Evolutionary conservation across 2,113 vertebrate species (phyloP), one percentile per base, ranked within the genome.

Genomic region (Eublepharis macularius): DNA sequence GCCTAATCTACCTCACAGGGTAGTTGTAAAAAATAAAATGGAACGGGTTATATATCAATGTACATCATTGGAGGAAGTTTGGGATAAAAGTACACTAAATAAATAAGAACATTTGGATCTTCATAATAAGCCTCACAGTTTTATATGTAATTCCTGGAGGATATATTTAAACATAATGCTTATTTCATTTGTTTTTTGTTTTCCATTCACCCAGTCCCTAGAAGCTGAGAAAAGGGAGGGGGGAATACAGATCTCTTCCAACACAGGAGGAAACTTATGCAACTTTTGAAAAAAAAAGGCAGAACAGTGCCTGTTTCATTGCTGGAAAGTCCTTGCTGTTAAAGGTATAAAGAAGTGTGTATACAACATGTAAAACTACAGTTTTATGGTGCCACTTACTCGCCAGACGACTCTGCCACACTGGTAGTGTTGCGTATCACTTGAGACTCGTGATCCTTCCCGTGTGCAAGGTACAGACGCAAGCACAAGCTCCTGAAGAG

Each of bases 341-440:
- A 0, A 0, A 19, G 11, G 34, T 43, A 54, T 2, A 0, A 47
- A 45, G 41, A 75, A 26, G 65, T 36, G 13, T 0, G 2, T 6
- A 1, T 1, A 6, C 16, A 0, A 16, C n/a, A 24, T 24, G 45
- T 0, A 0, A 4, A 34, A 0, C 80, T 78, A 4, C 0, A 1
- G 49, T 43, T 5, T n/a, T 77, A 36, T 57, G 41, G 6, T 81
- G 47, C 41, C 3, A 0, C 8, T 80, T 74, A 51, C 57, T 43
- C 21, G 51, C 41, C 82, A 78, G 49, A 34, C 24, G 21, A 11
- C 45, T 7, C 3, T 45, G 0, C 14, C 3, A 32, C 47, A 76
- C 65, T 43, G 84, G 29, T 68, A 4, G n/a, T 34, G 1, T 32
- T 24, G n/a, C 6, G 26, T 54, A 8, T 29, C 7, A 26, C 41